Evolutionary conservation across 2,113 vertebrate species (phyloP).

Genomic region (Elachura formosa): DNA sequence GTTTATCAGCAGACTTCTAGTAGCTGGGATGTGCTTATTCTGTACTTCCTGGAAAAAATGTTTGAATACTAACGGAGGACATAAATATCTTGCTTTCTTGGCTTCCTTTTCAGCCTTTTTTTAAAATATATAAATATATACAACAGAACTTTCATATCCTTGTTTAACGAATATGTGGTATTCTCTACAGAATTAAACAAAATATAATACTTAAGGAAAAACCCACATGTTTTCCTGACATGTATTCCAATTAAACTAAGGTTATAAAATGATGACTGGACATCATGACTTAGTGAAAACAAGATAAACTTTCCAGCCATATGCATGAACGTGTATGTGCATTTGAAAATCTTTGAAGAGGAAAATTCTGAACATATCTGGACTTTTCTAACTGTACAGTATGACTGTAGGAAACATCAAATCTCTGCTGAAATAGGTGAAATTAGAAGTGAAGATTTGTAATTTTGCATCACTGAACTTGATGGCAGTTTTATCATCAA

Average conservation of each 20-base stretch:
- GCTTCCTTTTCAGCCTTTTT: background rate
- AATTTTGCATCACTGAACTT: background rate
- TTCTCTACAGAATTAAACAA: background rate
- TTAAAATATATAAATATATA: background rate
- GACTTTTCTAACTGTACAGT: background rate
- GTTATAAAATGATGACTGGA: background rate
- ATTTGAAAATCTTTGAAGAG: background rate
- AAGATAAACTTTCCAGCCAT: background rate
- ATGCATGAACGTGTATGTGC: background rate
- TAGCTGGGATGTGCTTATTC: constrained; percentile 35
- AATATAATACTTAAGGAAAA: background rate
- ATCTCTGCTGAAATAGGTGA: background rate
- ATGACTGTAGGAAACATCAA: background rate
- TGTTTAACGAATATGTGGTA: background rate
- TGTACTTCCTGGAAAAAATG: background rate
- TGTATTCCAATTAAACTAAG: background rate
- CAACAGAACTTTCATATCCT: background rate
- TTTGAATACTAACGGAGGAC: constrained; percentile 54
- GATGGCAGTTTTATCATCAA: background rate
- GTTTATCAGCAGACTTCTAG: constrained; percentile 25
- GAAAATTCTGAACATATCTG: background rate
- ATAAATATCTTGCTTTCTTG: constrained; percentile 32
- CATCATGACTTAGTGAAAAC: background rate
- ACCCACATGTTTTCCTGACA: background rate
- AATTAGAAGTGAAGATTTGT: background rate